phyloP scores from a whole-genome alignment of 1,140 invertebrate species.

The Zaprionus camerounensis region DNA sequence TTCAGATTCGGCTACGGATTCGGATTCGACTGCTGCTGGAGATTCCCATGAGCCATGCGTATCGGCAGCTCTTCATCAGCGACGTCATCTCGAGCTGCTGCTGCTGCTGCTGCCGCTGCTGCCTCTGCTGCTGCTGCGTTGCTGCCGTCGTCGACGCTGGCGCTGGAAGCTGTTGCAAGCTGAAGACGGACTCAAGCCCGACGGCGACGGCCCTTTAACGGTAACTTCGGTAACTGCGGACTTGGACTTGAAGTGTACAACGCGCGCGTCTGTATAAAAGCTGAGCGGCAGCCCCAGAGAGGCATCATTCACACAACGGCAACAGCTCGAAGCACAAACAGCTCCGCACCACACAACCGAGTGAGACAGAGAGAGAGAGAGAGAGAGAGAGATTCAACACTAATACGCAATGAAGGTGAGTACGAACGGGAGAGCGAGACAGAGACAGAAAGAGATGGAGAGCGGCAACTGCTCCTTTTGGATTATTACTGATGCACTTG shows the following conservation, averaged over 20 bases:
- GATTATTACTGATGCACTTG: conserved; percentile 41
- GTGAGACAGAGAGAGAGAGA: conserved; percentile 16
- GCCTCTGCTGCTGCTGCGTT: background rate
- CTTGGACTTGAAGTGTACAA: background rate
- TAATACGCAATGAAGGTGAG: conserved; percentile 70
- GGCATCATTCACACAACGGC: conserved; percentile 69
- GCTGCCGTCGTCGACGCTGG: background rate
- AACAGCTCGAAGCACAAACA: conserved; percentile 54
- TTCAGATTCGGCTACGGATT: background rate
- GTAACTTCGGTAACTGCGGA: conserved; percentile 46
- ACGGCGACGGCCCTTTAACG: conserved; percentile 52
- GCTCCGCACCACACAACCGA: conserved; percentile 20
- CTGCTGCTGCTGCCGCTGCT: background rate
- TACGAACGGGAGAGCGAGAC: conserved; percentile 9
- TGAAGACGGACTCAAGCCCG: conserved; percentile 17
- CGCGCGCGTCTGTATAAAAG: conserved; percentile 68
- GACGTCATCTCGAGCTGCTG: conserved; percentile 30
- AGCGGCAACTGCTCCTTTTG: conserved; percentile 22
- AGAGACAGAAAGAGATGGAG: conserved; percentile 13
- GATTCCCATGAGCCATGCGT: conserved; percentile 31
- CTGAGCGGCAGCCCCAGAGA: conserved; percentile 42
- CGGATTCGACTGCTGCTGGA: background rate
- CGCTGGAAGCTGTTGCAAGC: conserved; percentile 22
- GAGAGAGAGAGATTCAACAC: conserved; percentile 20
- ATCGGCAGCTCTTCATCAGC: conserved; percentile 48